phyloP scores from a whole-genome alignment of 1,140 invertebrate species.

The Zophobas morio region DNA sequence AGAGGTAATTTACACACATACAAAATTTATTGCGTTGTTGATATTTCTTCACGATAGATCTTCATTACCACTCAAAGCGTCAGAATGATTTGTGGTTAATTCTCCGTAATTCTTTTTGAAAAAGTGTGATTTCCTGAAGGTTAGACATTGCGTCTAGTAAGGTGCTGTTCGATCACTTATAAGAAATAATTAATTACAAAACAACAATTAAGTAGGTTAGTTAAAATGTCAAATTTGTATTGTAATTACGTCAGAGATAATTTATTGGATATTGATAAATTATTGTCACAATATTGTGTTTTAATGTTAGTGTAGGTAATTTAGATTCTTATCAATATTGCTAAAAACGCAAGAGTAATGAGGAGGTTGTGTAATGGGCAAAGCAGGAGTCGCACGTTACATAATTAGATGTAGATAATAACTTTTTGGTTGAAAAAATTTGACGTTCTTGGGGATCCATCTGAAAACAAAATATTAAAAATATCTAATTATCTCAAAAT shows the following conservation, averaged over 20 bases:
- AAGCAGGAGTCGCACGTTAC: too few species aligned
- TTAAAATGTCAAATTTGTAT: slow-evolving; percentile 31
- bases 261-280: slow-evolving; percentile 3
- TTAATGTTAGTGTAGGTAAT: slow-evolving; percentile 2
- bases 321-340: slow-evolving; percentile 1
- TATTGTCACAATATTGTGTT: background rate
- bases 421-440: too few species aligned
- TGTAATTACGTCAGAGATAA: slow-evolving; percentile 12
- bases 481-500: too few species aligned
- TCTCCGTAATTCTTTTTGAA: background rate
- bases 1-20: too few species aligned
- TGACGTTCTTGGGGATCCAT: too few species aligned
- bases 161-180: background rate
- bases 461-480: too few species aligned
- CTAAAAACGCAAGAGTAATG: too few species aligned
- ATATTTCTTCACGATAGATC: background rate
- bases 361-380: too few species aligned
- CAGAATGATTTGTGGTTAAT: background rate
- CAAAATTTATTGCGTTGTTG: too few species aligned
- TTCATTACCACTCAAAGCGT: slow-evolving; percentile 12
- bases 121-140: background rate
- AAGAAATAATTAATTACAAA: slow-evolving; percentile 11
- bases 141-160: background rate
- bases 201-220: slow-evolving; percentile 37
- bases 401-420: too few species aligned